phyloP scores from a whole-genome alignment of 1,140 invertebrate genomes.

The Zaprionus taronus region DNA sequence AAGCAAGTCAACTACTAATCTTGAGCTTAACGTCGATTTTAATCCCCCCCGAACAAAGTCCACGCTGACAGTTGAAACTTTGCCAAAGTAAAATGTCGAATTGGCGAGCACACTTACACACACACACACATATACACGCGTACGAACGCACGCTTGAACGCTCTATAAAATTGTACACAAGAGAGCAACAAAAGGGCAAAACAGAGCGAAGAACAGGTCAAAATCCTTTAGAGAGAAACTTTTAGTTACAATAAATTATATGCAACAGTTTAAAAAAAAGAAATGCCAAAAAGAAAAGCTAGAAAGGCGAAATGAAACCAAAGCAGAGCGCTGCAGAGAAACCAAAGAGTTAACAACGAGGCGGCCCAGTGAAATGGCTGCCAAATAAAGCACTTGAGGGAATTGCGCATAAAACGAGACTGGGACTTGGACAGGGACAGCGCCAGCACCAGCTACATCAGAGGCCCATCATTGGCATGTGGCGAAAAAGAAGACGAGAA shows the following conservation, averaged over 20 bases:
- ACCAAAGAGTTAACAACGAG: slow-evolving; percentile 72
- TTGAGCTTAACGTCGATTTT: slow-evolving; percentile 71
- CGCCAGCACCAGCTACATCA: slow-evolving; percentile 4
- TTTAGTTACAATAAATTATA: slow-evolving; percentile 83
- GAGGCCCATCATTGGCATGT: slow-evolving; percentile 73
- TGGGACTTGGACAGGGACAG: slow-evolving; percentile 16
- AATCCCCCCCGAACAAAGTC: slow-evolving; percentile 64
- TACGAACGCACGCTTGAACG: slow-evolving; percentile 14
- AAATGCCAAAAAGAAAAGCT: slow-evolving; percentile 15
- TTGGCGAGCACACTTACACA: slow-evolving; percentile 17
- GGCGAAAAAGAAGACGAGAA: slow-evolving; percentile 58
- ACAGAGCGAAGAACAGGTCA: slow-evolving; percentile 21
- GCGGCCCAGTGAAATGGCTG: slow-evolving; percentile 54
- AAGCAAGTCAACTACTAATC: slow-evolving; percentile 72
- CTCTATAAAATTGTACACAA: slow-evolving; percentile 73
- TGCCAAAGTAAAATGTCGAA: slow-evolving; percentile 59
- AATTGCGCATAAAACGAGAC: slow-evolving; percentile 76
- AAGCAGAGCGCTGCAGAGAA: slow-evolving; percentile 31
- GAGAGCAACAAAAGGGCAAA: slow-evolving; percentile 65
- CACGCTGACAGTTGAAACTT: slow-evolving; percentile 68
- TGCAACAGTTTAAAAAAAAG: slow-evolving; percentile 74
- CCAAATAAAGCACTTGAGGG: slow-evolving; percentile 82
- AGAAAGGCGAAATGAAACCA: slow-evolving; percentile 26
- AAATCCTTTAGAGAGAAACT: slow-evolving; percentile 43
- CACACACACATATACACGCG: not conserved